These are phyloP conservation scores for Sepiola atlantica DNA, from an alignment of 2,888 invertebrate genomes.

Conservation along the genomic window DNA sequence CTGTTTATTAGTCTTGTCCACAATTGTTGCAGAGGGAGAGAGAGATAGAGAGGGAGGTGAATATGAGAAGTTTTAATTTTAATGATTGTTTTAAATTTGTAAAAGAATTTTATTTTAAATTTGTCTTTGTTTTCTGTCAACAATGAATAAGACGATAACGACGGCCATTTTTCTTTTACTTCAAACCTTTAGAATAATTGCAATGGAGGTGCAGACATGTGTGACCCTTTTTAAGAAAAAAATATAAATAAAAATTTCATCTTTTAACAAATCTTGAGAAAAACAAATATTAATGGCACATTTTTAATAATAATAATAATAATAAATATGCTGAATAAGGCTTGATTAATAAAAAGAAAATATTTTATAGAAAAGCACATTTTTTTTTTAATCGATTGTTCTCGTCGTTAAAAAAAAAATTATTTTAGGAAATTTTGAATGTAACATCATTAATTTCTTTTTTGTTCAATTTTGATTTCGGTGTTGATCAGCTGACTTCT, in stretches of 20 bases:
- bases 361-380: background rate
- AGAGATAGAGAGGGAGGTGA: background rate
- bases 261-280: background rate
- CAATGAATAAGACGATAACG: background rate
- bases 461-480: background rate
- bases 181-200: background rate
- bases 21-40: background rate
- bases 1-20: background rate
- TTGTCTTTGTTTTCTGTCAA: background rate
- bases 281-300: slow-evolving; percentile 22
- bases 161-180: background rate
- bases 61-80: background rate
- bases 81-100: background rate
- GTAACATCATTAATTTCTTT: background rate
- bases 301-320: background rate
- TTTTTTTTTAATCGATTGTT: background rate
- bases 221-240: background rate
- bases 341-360: background rate
- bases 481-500: background rate
- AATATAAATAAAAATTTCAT: slow-evolving; percentile 8
- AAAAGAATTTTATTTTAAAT: background rate
- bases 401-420: background rate
- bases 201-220: background rate
- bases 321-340: background rate
- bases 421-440: background rate